These are phyloP conservation scores for Pasiphila rectangulata DNA, from an alignment of 2,888 invertebrate species.

Conservation along the genomic window DNA sequence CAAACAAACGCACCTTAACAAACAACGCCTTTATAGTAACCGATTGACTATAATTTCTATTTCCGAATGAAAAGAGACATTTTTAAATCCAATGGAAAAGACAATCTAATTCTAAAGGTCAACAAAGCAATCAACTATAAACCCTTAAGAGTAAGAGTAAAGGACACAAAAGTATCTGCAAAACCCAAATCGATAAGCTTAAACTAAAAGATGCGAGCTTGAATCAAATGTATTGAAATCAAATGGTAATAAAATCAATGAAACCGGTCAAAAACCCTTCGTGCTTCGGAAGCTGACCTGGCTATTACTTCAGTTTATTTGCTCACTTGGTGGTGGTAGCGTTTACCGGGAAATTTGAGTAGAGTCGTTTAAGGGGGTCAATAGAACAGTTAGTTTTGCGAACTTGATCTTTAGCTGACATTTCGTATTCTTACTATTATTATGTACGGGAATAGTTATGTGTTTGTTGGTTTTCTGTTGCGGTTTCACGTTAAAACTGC, in stretches of 20 bases:
- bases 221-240: conserved; percentile 14
- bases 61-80: too few species aligned
- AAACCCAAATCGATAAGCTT: neutral
- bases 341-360: conserved; percentile 10
- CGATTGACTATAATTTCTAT: too few species aligned
- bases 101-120: neutral
- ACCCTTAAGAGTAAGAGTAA: neutral
- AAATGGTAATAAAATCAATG: conserved; percentile 20
- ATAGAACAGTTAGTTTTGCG: conserved; percentile 14
- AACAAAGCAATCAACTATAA: neutral
- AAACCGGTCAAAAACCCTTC: conserved; percentile 15
- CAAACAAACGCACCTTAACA: too few species aligned
- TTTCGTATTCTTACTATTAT: too few species aligned
- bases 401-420: conserved; percentile 7
- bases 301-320: conserved; percentile 2
- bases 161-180: too few species aligned
- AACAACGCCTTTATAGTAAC: too few species aligned
- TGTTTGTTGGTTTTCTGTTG: too few species aligned
- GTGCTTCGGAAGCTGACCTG: conserved; percentile 11
- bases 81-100: too few species aligned
- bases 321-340: neutral
- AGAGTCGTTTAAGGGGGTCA: conserved; percentile 6
- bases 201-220: conserved; percentile 6
- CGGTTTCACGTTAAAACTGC: too few species aligned
- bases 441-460: too few species aligned